A percentile compares a stretch with the other conserved stretches of the same genome.
phyloP scores from a whole-genome alignment of 2,797 vertebrate genomes.

The Protosalanx chinensis region DNA sequence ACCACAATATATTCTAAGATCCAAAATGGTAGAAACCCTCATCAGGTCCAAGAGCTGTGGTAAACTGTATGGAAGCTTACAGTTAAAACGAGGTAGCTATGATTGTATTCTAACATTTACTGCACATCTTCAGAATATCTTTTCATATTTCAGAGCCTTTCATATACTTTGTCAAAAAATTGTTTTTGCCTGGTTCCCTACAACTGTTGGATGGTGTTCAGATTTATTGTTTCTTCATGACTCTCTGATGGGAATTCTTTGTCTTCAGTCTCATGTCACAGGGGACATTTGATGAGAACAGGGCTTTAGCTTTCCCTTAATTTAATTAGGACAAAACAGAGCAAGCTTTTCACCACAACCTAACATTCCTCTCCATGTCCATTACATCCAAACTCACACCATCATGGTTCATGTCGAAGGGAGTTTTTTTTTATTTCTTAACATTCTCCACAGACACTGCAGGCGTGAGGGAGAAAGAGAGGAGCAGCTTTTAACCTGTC shows the following conservation, averaged over 20 bases:
- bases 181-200: conserved; percentile 44
- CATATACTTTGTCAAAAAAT: conserved; percentile 45
- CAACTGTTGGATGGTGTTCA: conserved; percentile 63
- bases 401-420: conserved; percentile 45
- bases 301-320: conserved; percentile 49
- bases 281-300: conserved; percentile 37
- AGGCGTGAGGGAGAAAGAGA: conserved; percentile 21
- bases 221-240: conserved; percentile 63
- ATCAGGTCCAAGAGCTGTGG: not conserved
- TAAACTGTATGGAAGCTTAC: not conserved
- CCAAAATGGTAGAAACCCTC: not conserved
- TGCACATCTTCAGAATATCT: not conserved
- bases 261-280: conserved; percentile 50
- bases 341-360: conserved; percentile 55
- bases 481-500: conserved; percentile 52
- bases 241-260: conserved; percentile 48
- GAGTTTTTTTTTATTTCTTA: conserved; percentile 21
- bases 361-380: conserved; percentile 63
- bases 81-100: not conserved
- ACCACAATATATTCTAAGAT: not conserved
- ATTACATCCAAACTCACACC: conserved; percentile 52
- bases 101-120: not conserved
- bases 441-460: conserved; percentile 25
- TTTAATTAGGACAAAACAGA: conserved; percentile 59
- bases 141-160: conserved; percentile 24